Conservation (phyloP, 2,113 vertebrate species). For the Campylomormyrus tamandua region DNA sequence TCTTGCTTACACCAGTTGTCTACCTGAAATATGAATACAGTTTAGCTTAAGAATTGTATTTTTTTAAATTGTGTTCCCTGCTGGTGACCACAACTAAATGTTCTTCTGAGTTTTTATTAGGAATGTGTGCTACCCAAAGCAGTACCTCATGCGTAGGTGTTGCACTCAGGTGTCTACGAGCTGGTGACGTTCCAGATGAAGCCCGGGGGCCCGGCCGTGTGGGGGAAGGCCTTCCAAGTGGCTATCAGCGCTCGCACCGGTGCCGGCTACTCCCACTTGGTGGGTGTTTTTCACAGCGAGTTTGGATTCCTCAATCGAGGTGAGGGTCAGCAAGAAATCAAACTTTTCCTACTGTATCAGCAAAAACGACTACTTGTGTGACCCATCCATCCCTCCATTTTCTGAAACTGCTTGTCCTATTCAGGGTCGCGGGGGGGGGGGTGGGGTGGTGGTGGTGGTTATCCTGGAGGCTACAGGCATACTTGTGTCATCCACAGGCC, state of each 20-base stretch:
- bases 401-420: no score
- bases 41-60: background rate
- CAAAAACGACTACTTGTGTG: background rate
- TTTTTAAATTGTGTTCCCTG: background rate
- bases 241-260: constrained; percentile 62
- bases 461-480: no score
- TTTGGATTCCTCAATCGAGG: constrained; percentile 77
- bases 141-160: background rate
- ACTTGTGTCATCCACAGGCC: background rate
- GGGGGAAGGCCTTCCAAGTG: constrained; percentile 69
- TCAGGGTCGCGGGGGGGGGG: no score
- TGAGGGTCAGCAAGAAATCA: constrained; percentile 35
- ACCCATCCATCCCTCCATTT: no score
- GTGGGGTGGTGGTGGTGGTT: no score
- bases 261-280: constrained; percentile 67
- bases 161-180: constrained; percentile 76
- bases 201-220: constrained; percentile 77
- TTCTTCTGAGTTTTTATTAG: background rate
- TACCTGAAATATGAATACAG: background rate
- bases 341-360: background rate
- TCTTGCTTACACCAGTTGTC: background rate
- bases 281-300: constrained; percentile 81
- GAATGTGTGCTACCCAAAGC: background rate
- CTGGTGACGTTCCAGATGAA: constrained; percentile 78
- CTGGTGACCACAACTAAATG: background rate